These are phyloP conservation scores for Astreopora myriophthalma DNA, from an alignment of 64 coral and sea anemone genomes.

Conservation along the genomic window DNA sequence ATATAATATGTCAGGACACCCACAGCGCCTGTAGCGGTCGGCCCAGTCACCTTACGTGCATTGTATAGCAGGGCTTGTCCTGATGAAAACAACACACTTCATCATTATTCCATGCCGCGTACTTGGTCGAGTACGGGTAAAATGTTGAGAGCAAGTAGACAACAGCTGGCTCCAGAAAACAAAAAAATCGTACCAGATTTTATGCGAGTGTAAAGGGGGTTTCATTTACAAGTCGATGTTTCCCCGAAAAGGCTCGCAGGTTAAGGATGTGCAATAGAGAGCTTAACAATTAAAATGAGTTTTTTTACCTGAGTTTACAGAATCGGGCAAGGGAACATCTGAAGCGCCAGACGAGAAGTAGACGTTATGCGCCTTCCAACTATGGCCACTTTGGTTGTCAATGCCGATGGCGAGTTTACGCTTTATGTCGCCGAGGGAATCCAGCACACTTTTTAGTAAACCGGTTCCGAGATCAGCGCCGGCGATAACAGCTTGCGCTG, in stretches of 20 bases:
- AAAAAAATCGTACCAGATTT: too few species aligned
- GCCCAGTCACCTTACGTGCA: not conserved
- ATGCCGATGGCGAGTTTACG: constrained; percentile 29
- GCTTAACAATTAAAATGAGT: too few species aligned
- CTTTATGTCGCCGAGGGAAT: not conserved
- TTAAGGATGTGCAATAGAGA: too few species aligned
- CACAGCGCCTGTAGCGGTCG: not conserved
- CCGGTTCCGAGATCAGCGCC: not conserved
- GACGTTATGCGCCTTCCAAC: not conserved
- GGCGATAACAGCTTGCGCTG: not conserved
- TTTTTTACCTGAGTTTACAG: not conserved
- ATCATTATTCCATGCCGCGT: too few species aligned
- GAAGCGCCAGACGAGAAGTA: constrained; percentile 36
- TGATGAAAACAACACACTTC: not conserved
- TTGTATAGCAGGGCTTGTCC: not conserved
- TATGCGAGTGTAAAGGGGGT: too few species aligned
- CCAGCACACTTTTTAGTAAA: not conserved
- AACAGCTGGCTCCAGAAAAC: too few species aligned
- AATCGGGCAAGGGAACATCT: not conserved
- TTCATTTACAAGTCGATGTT: too few species aligned
- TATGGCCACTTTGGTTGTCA: not conserved
- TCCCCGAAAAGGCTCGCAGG: too few species aligned
- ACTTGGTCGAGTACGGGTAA: too few species aligned
- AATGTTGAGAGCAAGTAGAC: too few species aligned
- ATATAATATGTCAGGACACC: not conserved